These are phyloP conservation scores for Drosophila peninsularis DNA, from an alignment of 2,888 invertebrate genomes.

Conservation along the genomic window DNA sequence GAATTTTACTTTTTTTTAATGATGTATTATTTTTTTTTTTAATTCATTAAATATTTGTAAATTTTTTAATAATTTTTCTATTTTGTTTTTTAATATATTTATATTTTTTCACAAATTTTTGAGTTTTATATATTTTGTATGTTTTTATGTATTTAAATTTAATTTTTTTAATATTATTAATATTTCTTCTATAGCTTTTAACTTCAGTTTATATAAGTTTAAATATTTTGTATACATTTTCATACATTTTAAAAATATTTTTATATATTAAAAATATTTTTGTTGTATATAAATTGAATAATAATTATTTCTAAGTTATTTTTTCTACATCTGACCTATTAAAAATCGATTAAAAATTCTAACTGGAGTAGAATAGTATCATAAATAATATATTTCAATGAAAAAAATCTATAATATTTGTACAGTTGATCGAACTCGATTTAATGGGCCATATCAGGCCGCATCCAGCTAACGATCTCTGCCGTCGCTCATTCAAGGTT, in stretches of 20 bases:
- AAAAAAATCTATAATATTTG: background rate
- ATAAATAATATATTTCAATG: too few relatives aligned
- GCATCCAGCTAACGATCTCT: background rate
- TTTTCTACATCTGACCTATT: background rate
- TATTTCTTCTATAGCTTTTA: too few relatives aligned
- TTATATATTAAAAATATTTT: too few relatives aligned
- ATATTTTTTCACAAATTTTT: background rate
- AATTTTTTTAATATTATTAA: too few relatives aligned
- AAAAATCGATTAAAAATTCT: background rate
- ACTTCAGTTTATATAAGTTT: background rate
- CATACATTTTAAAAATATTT: background rate
- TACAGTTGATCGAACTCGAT: background rate
- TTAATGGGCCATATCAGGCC: slow-evolving; percentile 48
- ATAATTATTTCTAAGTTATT: background rate
- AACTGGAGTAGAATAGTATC: too few relatives aligned
- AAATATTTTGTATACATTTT: background rate
- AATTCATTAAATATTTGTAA: too few relatives aligned
- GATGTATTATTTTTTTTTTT: too few relatives aligned
- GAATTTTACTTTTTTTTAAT: too few relatives aligned
- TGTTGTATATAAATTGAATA: background rate
- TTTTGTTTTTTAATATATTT: too few relatives aligned
- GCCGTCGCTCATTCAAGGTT: slow-evolving; percentile 50
- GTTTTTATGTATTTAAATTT: background rate
- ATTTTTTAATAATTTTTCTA: too few relatives aligned
- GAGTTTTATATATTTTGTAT: background rate